These are phyloP conservation scores for Clepsis dumicolana DNA, from an alignment of 2,888 invertebrate species.

Conservation along the genomic window DNA sequence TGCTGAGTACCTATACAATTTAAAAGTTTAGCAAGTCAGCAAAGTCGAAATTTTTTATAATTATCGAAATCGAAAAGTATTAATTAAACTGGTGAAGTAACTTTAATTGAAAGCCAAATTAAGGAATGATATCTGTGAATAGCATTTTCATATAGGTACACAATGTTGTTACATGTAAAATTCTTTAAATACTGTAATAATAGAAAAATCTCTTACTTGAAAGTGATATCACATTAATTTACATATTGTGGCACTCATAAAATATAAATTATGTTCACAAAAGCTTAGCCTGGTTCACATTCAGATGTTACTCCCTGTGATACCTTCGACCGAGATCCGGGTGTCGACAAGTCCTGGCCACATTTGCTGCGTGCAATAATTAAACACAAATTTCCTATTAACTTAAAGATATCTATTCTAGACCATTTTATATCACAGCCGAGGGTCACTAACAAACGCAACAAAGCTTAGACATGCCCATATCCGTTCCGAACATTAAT, in stretches of 20 bases:
- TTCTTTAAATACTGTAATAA: constrained; percentile 18
- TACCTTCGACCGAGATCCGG: constrained; percentile 87
- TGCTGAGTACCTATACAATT: neutral
- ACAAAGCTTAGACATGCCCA: constrained; percentile 83
- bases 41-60: neutral
- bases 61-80: neutral
- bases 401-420: constrained; percentile 61
- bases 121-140: neutral
- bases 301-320: constrained; percentile 87
- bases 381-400: constrained; percentile 71
- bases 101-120: neutral
- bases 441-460: constrained; percentile 72
- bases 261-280: constrained; percentile 41
- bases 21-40: neutral
- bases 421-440: constrained; percentile 83
- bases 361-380: constrained; percentile 84
- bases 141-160: constrained; percentile 6
- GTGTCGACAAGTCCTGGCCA: constrained; percentile 87
- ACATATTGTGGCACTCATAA: constrained; percentile 52
- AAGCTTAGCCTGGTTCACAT: constrained; percentile 45
- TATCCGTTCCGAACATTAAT: constrained; percentile 84
- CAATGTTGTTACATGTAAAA: constrained; percentile 27
- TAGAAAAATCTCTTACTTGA: constrained; percentile 35
- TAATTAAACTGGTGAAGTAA: neutral
- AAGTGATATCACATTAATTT: constrained; percentile 44